phyloP scores from a whole-genome alignment of 2,113 vertebrate species.

The Bubalus kerabau region DNA sequence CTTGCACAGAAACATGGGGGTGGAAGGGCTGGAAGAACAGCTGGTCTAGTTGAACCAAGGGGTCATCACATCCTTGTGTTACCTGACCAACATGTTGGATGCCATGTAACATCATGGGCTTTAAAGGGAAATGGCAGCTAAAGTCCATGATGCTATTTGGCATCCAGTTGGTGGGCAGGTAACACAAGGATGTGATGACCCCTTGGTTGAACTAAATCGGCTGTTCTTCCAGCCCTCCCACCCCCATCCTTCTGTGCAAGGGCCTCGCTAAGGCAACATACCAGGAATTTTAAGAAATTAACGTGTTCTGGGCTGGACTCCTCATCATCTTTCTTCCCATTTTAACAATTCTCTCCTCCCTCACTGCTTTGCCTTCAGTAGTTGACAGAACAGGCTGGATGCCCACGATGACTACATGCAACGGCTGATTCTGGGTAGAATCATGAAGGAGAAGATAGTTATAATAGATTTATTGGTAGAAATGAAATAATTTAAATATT shows the following conservation, averaged over 20 bases:
- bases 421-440: neutral
- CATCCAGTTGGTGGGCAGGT: accelerated
- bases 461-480: neutral
- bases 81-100: accelerated
- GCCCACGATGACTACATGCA: accelerated
- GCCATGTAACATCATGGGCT: no score
- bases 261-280: accelerated
- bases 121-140: neutral
- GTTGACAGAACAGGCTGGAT: neutral
- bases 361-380: neutral
- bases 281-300: neutral
- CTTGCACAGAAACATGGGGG: no score
- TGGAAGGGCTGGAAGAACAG: neutral
- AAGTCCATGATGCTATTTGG: neutral
- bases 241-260: no score
- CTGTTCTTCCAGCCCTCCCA: neutral
- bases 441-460: neutral
- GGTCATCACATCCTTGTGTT: accelerated
- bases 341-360: neutral
- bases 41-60: accelerated
- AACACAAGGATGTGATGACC: accelerated
- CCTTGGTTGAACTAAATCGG: accelerated
- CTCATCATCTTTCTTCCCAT: neutral
- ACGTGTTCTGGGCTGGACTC: neutral
- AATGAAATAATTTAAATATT: neutral